Evolutionary conservation across 92 coral and sea anemone species (phyloP).

Genomic region (Montipora capitata): DNA sequence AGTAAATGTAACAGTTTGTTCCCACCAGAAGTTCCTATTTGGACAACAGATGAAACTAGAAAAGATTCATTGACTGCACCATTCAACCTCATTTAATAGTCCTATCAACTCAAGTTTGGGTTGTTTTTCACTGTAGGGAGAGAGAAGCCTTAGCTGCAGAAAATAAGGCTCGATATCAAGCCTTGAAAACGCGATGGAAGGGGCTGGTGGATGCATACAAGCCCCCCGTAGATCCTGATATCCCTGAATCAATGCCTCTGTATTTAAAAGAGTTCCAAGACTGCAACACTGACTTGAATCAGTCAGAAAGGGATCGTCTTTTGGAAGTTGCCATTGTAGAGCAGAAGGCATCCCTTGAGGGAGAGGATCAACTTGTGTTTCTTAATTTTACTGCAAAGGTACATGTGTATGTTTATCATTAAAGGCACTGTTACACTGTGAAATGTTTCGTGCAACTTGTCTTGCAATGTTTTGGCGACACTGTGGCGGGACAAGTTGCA

Average conservation of each 20-base stretch:
- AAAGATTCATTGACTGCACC: too few relatives aligned
- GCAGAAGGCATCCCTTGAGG: constrained; percentile 7
- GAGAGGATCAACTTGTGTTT: constrained; percentile 85
- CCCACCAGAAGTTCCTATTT: too few relatives aligned
- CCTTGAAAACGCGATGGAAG: constrained; percentile 92
- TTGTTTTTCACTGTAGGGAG: constrained; percentile 76
- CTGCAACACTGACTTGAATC: background rate
- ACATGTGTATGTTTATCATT: too few relatives aligned
- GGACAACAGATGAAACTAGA: too few relatives aligned
- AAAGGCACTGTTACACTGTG: too few relatives aligned
- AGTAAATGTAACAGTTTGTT: too few relatives aligned
- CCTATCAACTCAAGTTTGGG: too few relatives aligned
- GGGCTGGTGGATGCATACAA: constrained; percentile 68
- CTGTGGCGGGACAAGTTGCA: too few relatives aligned
- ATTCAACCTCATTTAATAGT: too few relatives aligned
- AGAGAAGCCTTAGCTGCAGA: constrained; percentile 88
- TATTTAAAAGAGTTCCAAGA: constrained; percentile 80
- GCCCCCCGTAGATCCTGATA: constrained; percentile 28
- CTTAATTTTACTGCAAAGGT: constrained; percentile 92
- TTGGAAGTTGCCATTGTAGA: background rate
- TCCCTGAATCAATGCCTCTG: constrained; percentile 63
- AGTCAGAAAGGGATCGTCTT: background rate
- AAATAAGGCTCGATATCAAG: constrained; percentile 86
- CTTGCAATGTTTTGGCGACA: too few relatives aligned
- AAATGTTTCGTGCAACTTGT: too few relatives aligned